Conservation (phyloP, 2,797 vertebrate genomes). For the Glyptemys insculpta region DNA sequence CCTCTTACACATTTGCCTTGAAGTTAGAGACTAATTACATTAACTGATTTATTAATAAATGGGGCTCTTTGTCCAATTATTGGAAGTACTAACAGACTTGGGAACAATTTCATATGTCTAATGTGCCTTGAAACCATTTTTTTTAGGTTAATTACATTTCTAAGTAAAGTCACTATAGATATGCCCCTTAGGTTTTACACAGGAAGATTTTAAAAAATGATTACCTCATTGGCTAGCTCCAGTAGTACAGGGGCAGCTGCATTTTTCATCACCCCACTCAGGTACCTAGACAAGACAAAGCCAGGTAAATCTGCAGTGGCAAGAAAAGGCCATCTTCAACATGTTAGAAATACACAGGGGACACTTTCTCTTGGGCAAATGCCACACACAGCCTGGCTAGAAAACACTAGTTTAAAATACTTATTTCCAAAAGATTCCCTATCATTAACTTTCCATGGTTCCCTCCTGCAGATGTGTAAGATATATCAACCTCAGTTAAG, state of each 20-base stretch:
- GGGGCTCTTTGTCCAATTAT: constrained; percentile 91
- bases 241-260: constrained; percentile 90
- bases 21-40: constrained; percentile 88
- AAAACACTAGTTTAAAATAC: constrained; percentile 61
- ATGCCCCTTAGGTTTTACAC: constrained; percentile 77
- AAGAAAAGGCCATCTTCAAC: constrained; percentile 86
- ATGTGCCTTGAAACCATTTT: constrained; percentile 78
- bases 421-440: background rate
- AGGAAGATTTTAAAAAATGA: constrained; percentile 70
- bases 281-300: constrained; percentile 90
- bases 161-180: constrained; percentile 76
- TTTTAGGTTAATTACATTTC: constrained; percentile 82
- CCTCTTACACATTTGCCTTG: constrained; percentile 87
- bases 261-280: constrained; percentile 86
- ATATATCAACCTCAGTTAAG: constrained; percentile 11
- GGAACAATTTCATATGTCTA: constrained; percentile 84
- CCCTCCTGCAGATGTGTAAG: background rate
- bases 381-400: constrained; percentile 78
- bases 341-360: constrained; percentile 66
- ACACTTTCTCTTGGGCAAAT: constrained; percentile 82
- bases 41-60: constrained; percentile 93
- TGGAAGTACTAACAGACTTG: constrained; percentile 91
- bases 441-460: background rate
- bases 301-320: constrained; percentile 79
- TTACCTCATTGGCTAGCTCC: constrained; percentile 97